Evolutionary conservation across 2,888 invertebrate species (phyloP).

Genomic region (Drosophila affinis): DNA sequence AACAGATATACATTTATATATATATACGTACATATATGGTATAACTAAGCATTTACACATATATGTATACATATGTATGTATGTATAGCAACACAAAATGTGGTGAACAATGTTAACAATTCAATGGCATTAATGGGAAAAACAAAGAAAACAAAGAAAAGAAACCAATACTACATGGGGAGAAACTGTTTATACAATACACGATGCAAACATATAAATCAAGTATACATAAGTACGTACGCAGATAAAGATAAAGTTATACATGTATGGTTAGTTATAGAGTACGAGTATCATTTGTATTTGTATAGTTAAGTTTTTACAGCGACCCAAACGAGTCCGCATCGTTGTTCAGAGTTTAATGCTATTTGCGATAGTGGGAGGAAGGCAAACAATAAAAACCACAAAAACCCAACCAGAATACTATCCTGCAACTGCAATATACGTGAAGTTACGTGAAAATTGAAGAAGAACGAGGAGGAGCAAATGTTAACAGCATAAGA

Average conservation of each 20-base stretch:
- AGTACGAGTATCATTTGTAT: constrained; percentile 74
- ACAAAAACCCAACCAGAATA: constrained; percentile 31
- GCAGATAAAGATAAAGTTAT: constrained; percentile 29
- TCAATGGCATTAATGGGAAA: constrained; percentile 72
- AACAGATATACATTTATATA: constrained; percentile 33
- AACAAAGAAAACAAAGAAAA: neutral
- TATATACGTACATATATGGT: constrained; percentile 38
- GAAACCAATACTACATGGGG: constrained; percentile 61
- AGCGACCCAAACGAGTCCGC: constrained; percentile 46
- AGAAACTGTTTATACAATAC: constrained; percentile 69
- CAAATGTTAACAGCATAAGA: constrained; percentile 50
- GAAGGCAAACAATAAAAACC: constrained; percentile 26
- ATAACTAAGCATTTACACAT: constrained; percentile 37
- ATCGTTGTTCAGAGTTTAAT: constrained; percentile 61
- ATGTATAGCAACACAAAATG: constrained; percentile 56
- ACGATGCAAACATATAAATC: constrained; percentile 51
- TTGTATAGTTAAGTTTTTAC: constrained; percentile 78
- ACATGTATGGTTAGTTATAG: constrained; percentile 71
- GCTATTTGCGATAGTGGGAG: constrained; percentile 35
- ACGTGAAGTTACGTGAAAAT: constrained; percentile 36
- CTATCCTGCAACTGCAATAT: constrained; percentile 54
- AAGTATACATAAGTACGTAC: constrained; percentile 34
- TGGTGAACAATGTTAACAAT: constrained; percentile 80
- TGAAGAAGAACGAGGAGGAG: constrained; percentile 15
- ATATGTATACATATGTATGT: constrained; percentile 52